phyloP scores from a whole-genome alignment of 2,888 invertebrate species.

The Acanthopleura granulata region DNA sequence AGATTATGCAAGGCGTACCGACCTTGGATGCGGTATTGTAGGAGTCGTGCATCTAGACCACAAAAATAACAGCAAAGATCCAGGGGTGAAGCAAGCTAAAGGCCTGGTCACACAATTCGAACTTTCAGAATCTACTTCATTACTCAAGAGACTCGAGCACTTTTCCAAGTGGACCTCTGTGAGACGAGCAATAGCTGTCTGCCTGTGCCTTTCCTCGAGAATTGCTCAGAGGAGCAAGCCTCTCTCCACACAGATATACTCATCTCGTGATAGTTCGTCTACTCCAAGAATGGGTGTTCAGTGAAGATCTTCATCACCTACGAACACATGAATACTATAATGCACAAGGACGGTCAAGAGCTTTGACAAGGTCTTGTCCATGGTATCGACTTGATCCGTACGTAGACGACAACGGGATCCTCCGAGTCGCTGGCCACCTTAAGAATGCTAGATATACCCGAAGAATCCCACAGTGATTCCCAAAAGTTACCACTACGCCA shows the following conservation, averaged over 20 bases:
- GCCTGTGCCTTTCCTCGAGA: not conserved
- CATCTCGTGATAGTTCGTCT: not conserved
- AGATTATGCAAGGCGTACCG: too few species aligned
- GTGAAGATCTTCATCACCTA: not conserved
- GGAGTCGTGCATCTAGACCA: too few species aligned
- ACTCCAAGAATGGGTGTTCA: not conserved
- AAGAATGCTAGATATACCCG: not conserved
- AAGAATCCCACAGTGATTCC: not conserved
- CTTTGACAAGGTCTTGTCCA: not conserved
- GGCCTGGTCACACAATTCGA: not conserved
- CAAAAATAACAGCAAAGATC: too few species aligned
- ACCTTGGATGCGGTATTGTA: too few species aligned
- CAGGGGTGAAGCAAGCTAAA: not conserved
- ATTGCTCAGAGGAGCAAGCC: not conserved
- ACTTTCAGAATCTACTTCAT: not conserved
- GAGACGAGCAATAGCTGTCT: not conserved
- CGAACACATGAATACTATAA: not conserved
- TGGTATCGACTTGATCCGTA: not conserved
- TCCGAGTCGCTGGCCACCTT: not conserved
- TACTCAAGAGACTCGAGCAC: not conserved
- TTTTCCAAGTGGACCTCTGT: not conserved
- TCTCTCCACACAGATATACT: not conserved
- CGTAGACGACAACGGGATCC: not conserved
- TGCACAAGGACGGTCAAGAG: too few species aligned
- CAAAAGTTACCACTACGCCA: not conserved